Conservation (phyloP, 2,797 vertebrate species). For the Eidolon dupreanum region DNA sequence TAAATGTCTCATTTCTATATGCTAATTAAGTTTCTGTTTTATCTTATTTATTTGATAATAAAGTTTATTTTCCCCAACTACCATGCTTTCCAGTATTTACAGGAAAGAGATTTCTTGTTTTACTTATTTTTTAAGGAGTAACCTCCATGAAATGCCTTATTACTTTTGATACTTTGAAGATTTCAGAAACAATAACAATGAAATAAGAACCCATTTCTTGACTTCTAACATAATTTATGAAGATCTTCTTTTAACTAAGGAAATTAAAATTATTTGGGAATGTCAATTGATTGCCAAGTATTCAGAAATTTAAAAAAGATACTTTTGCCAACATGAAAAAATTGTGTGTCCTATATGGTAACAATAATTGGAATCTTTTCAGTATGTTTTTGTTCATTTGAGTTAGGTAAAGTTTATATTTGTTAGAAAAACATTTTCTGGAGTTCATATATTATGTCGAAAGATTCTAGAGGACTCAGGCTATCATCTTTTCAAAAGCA, state of each 20-base stretch:
- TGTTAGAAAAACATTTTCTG: not conserved
- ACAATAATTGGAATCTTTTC: not conserved
- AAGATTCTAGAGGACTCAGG: not conserved
- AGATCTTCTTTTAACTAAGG: not conserved
- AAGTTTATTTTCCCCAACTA: not conserved
- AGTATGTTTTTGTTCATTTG: not conserved
- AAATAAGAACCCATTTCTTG: not conserved
- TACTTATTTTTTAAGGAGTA: not conserved
- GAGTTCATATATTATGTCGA: conserved; percentile 27
- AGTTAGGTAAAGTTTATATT: not conserved
- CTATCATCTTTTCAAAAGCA: not conserved
- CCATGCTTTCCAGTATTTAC: not conserved
- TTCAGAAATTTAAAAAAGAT: not conserved
- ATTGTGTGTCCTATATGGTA: not conserved
- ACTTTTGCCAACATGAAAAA: not conserved
- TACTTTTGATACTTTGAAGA: not conserved
- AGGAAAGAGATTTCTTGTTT: not conserved
- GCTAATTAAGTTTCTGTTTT: not conserved
- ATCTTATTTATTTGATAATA: not conserved
- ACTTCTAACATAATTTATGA: not conserved
- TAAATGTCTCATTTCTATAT: not conserved
- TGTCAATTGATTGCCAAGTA: not conserved
- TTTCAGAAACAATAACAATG: not conserved
- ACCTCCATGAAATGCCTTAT: not conserved
- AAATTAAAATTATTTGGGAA: not conserved